These are phyloP conservation scores for Lepetodrilus schrolli DNA, from an alignment of 2,888 invertebrate genomes.

Conservation along the genomic window DNA sequence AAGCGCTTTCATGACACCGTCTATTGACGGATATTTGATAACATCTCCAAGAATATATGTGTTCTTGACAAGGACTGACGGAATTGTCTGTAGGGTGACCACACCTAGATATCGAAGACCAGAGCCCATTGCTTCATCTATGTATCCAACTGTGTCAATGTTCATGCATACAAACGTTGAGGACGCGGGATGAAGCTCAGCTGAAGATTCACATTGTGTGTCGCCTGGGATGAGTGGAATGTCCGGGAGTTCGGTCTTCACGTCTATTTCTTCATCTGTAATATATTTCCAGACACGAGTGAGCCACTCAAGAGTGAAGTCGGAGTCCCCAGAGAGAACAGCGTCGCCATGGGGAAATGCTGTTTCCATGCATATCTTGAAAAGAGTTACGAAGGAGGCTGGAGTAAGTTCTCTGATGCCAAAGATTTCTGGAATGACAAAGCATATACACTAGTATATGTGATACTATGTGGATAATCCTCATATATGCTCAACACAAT, in stretches of 20 bases:
- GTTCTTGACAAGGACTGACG: not conserved
- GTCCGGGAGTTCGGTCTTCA: not conserved
- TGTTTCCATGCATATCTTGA: not conserved
- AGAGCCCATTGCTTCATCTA: not conserved
- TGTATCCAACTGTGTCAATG: not conserved
- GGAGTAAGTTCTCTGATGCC: not conserved
- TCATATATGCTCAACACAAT: too few relatives aligned
- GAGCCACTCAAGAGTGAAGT: not conserved
- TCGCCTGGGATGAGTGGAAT: not conserved
- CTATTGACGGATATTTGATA: conserved; percentile 11
- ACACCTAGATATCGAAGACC: not conserved
- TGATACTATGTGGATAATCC: too few relatives aligned
- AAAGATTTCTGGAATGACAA: not conserved
- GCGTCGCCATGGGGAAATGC: not conserved
- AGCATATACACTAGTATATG: too few relatives aligned
- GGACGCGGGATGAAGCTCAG: not conserved
- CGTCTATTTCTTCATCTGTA: not conserved
- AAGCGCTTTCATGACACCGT: not conserved
- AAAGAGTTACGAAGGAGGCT: not conserved
- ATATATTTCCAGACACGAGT: not conserved
- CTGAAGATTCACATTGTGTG: not conserved
- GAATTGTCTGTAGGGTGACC: not conserved
- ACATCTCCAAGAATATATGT: not conserved
- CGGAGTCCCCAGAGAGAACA: not conserved
- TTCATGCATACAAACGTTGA: not conserved